A percentile compares a stretch with the other conserved stretches of the same genome.
phyloP scores from a whole-genome alignment of 2,888 invertebrate genomes.

The Hedya salicella region DNA sequence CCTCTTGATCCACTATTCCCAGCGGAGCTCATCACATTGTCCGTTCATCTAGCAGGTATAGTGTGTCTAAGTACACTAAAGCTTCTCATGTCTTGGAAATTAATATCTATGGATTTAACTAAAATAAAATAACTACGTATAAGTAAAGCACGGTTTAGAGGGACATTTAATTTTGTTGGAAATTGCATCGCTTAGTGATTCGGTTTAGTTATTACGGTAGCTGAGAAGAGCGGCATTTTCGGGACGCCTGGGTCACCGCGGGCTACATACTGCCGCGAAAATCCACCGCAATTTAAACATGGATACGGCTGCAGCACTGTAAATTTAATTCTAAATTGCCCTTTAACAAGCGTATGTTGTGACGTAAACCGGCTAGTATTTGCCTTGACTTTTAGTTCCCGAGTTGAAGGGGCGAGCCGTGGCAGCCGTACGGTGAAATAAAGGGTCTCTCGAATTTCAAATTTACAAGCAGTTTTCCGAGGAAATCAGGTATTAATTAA shows the following conservation, averaged over 20 bases:
- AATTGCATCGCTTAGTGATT: slow-evolving; percentile 15
- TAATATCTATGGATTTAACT: background rate
- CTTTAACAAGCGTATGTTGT: background rate
- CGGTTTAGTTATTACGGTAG: slow-evolving; percentile 9
- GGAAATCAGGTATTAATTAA: no score
- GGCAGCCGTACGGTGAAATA: no score
- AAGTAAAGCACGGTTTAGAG: background rate
- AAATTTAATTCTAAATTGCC: slow-evolving; percentile 25
- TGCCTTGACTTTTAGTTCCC: no score
- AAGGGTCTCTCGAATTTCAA: no score
- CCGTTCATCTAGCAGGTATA: no score
- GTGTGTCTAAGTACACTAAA: no score
- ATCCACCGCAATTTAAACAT: slow-evolving; percentile 20
- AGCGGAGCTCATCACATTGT: no score
- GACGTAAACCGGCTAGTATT: background rate
- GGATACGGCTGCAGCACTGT: slow-evolving; percentile 18
- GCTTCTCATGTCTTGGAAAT: no score
- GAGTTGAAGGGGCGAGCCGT: no score
- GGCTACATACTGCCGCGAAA: slow-evolving; percentile 19
- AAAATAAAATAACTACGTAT: background rate
- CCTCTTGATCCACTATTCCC: no score
- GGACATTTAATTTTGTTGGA: slow-evolving; percentile 7
- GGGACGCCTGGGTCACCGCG: slow-evolving; percentile 25
- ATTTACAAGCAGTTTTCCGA: no score
- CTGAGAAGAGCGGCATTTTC: slow-evolving; percentile 28